Conservation (phyloP, 1,140 invertebrate species). For the Potamilus streckersoni region DNA sequence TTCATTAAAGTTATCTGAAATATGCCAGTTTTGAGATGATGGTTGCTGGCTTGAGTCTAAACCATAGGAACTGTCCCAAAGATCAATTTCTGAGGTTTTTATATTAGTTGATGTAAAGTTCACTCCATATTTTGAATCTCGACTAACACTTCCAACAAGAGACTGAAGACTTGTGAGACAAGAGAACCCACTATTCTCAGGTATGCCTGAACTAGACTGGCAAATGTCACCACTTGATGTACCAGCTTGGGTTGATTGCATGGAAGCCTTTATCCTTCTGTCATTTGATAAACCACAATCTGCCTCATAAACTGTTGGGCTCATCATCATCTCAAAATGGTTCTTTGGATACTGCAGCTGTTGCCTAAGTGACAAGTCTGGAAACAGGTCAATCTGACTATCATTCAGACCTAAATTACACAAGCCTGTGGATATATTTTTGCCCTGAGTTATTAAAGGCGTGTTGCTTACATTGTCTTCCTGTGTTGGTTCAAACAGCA, state of each 20-base stretch:
- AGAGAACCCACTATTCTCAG: not conserved
- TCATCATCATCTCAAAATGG: constrained; percentile 3
- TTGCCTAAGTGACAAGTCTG: constrained; percentile 17
- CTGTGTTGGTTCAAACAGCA: too few species aligned
- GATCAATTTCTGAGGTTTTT: too few species aligned
- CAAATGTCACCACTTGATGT: too few species aligned
- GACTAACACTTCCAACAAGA: constrained; percentile 31
- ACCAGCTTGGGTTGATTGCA: too few species aligned
- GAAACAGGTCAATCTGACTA: constrained; percentile 30
- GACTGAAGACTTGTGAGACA: constrained; percentile 27
- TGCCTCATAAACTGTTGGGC: not conserved
- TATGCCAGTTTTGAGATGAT: too few species aligned
- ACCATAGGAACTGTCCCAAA: too few species aligned
- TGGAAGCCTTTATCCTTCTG: too few species aligned
- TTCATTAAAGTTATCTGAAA: too few species aligned
- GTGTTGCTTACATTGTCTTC: not conserved
- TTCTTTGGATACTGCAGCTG: not conserved
- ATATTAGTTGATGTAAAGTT: constrained; percentile 11
- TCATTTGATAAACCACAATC: too few species aligned
- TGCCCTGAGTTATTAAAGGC: not conserved
- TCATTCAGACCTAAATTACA: constrained; percentile 9
- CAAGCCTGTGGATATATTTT: not conserved
- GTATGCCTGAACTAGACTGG: too few species aligned
- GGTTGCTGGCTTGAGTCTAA: too few species aligned
- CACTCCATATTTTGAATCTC: constrained; percentile 30